Conservation (phyloP, 2,888 invertebrate genomes). For the Sphinx pinastri region DNA sequence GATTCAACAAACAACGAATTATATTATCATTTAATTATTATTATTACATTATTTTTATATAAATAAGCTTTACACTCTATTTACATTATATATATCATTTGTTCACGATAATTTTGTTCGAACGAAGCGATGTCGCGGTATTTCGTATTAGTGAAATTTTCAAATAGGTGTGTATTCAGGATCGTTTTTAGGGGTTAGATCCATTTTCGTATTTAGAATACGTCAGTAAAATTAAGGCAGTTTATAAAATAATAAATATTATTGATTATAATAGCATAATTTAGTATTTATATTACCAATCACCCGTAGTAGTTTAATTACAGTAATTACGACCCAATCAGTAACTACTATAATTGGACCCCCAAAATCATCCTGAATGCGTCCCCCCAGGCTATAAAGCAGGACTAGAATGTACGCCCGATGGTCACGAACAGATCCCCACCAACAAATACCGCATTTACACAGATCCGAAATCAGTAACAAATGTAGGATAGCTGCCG, state of each 20-base stretch:
- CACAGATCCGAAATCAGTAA: no score
- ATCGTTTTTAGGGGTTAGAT: neutral
- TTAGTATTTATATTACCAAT: no score
- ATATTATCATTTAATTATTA: slow-evolving; percentile 33
- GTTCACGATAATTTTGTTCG: slow-evolving; percentile 16
- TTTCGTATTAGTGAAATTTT: neutral
- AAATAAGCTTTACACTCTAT: slow-evolving; percentile 45
- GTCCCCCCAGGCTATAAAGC: neutral
- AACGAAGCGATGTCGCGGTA: slow-evolving; percentile 11
- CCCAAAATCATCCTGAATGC: neutral
- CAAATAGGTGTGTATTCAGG: neutral
- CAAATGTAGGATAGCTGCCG: no score
- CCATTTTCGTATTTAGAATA: neutral
- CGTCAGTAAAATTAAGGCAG: no score
- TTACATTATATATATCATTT: slow-evolving; percentile 32
- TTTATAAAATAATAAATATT: no score
- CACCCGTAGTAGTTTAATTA: no score
- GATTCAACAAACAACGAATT: slow-evolving; percentile 37
- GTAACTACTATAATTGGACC: neutral
- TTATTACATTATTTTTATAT: slow-evolving; percentile 33
- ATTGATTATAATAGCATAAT: no score
- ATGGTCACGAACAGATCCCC: slow-evolving; percentile 3
- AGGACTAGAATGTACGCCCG: slow-evolving; percentile 6
- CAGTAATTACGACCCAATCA: neutral
- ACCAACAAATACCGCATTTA: neutral